phyloP scores from a whole-genome alignment of 2,888 invertebrate genomes.

The Harpalus rufipes region DNA sequence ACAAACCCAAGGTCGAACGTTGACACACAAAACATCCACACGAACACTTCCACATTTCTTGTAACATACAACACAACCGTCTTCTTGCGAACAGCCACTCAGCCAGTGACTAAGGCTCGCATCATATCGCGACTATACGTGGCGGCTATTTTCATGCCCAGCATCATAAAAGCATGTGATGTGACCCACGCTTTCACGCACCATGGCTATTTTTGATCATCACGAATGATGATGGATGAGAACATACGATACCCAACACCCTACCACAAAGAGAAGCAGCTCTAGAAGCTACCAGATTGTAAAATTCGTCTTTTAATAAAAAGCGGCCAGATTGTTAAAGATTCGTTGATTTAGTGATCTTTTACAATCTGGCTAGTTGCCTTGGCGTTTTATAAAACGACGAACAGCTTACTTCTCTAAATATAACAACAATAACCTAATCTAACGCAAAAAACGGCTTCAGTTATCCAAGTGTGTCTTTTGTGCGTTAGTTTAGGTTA shows the following conservation, averaged over 20 bases:
- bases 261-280: background rate
- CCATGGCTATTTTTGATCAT: slow-evolving; percentile 24
- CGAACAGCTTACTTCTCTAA: too few species aligned
- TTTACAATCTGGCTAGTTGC: too few species aligned
- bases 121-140: background rate
- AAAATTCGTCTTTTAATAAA: too few species aligned
- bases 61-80: background rate
- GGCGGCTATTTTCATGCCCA: slow-evolving; percentile 55
- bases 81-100: background rate
- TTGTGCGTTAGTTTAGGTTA: too few species aligned
- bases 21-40: slow-evolving; percentile 61
- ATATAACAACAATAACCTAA: too few species aligned
- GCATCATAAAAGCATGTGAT: slow-evolving; percentile 47
- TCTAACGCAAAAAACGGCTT: too few species aligned
- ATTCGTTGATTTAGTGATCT: too few species aligned
- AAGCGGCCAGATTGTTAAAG: too few species aligned
- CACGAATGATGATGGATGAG: background rate
- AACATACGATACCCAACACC: background rate
- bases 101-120: slow-evolving; percentile 19
- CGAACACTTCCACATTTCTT: background rate
- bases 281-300: too few species aligned
- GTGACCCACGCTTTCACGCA: background rate
- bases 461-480: too few species aligned
- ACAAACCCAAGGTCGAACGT: slow-evolving; percentile 67
- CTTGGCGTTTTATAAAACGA: too few species aligned